A percentile compares a stretch with the other conserved stretches of the same genome.
phyloP scores from a whole-genome alignment of 2,113 vertebrate species.

The Hirundichthys speculiger region DNA sequence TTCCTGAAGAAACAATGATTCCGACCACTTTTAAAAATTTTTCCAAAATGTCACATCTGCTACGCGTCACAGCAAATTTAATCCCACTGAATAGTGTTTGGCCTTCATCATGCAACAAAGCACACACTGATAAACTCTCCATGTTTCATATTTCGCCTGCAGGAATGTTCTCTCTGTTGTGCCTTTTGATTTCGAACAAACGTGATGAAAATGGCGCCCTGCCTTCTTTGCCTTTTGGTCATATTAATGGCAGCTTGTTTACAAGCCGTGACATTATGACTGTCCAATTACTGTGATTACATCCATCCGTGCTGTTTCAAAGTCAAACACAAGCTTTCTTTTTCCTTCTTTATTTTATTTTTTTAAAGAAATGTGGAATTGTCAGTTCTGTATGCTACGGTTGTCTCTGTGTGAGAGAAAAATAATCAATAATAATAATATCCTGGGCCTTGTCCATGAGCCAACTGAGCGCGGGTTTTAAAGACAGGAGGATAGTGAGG shows the following conservation, averaged over 20 bases:
- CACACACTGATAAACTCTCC: slow-evolving; percentile 45
- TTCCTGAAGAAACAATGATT: slow-evolving; percentile 24
- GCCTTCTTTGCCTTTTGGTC: slow-evolving; percentile 47
- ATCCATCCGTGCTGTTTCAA: slow-evolving; percentile 33
- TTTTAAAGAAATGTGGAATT: slow-evolving; percentile 23
- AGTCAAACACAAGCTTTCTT: slow-evolving; percentile 35
- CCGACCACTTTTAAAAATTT: slow-evolving; percentile 18
- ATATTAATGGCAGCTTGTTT: slow-evolving; percentile 51
- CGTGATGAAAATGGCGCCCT: slow-evolving; percentile 51
- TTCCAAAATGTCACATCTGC: slow-evolving; percentile 39
- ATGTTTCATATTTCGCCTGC: slow-evolving; percentile 43
- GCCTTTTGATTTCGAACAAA: slow-evolving; percentile 64
- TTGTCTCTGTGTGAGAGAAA: neutral
- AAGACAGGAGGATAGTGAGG: slow-evolving; percentile 40
- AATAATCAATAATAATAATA: neutral
- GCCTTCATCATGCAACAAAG: slow-evolving; percentile 59
- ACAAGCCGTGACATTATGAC: slow-evolving; percentile 38
- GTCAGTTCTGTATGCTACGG: no score
- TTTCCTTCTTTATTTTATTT: no score
- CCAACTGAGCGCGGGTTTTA: slow-evolving; percentile 46
- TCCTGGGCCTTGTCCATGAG: slow-evolving; percentile 19
- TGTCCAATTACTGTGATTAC: slow-evolving; percentile 72
- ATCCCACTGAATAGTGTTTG: slow-evolving; percentile 34
- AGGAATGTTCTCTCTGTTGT: slow-evolving; percentile 48
- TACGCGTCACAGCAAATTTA: slow-evolving; percentile 34